phyloP scores from a whole-genome alignment of 1,140 invertebrate species.

The Choristoneura fumiferana region DNA sequence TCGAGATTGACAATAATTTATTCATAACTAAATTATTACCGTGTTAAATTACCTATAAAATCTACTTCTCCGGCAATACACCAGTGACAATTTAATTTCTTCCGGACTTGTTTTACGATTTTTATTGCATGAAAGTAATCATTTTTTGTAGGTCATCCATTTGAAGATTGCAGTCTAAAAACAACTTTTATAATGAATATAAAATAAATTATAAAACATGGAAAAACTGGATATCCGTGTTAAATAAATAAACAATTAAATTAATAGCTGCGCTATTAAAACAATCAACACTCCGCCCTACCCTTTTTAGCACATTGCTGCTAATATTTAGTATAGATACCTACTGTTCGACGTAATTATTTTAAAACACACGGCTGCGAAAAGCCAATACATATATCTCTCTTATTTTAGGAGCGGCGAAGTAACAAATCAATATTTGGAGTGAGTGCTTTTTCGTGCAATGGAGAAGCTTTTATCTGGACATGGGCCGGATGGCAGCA shows the following conservation, averaged over 20 bases:
- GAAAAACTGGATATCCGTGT: too few species aligned
- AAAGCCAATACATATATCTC: constrained; percentile 44
- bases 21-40: background rate
- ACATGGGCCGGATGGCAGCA: constrained; percentile 67
- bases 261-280: too few species aligned
- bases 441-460: constrained; percentile 78
- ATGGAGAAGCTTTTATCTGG: constrained; percentile 77
- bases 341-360: constrained; percentile 1
- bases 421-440: constrained; percentile 78
- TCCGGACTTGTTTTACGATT: background rate
- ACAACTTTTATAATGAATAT: too few species aligned
- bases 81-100: background rate
- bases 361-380: constrained; percentile 26
- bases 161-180: too few species aligned
- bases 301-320: too few species aligned
- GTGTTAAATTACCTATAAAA: background rate
- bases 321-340: too few species aligned
- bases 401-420: constrained; percentile 64
- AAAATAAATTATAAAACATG: too few species aligned
- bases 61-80: background rate
- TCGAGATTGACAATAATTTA: background rate
- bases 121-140: too few species aligned
- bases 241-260: too few species aligned
- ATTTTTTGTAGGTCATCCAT: too few species aligned
- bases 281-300: too few species aligned